Conservation (phyloP, 2,888 invertebrate species). For the Glaucopsyche alexis region DNA sequence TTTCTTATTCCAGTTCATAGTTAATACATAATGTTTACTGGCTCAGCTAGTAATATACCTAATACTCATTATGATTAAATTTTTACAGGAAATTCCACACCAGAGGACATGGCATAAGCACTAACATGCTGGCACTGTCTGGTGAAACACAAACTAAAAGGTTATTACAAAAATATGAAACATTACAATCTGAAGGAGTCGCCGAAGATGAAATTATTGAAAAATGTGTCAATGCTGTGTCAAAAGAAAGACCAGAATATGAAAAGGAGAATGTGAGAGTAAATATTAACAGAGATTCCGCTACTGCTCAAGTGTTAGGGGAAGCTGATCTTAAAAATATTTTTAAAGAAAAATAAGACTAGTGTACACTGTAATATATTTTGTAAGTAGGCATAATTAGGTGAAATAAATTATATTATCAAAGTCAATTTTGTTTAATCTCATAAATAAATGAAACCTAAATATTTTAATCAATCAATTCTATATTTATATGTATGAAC, state of each 20-base stretch:
- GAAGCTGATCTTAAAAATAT: slow-evolving; percentile 43
- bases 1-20: too few relatives aligned
- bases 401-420: background rate
- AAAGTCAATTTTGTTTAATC: background rate
- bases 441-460: background rate
- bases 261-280: slow-evolving; percentile 43
- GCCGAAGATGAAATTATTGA: slow-evolving; percentile 74
- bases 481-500: too few relatives aligned
- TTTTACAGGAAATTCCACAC: slow-evolving; percentile 83
- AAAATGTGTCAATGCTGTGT: slow-evolving; percentile 54
- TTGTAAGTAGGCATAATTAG: slow-evolving; percentile 7
- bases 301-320: slow-evolving; percentile 55
- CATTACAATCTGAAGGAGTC: slow-evolving; percentile 76
- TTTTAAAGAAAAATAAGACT: slow-evolving; percentile 41
- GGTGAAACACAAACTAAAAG: slow-evolving; percentile 79
- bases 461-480: too few relatives aligned
- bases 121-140: slow-evolving; percentile 75
- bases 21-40: background rate
- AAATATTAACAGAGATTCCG: slow-evolving; percentile 50
- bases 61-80: background rate
- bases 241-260: slow-evolving; percentile 48
- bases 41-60: background rate
- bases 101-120: slow-evolving; percentile 75
- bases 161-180: slow-evolving; percentile 82
- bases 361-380: background rate